Evolutionary conservation across 2,113 vertebrate genomes (phyloP), one percentile per base, ranked within the genome.

Genomic region (Motacilla alba): DNA sequence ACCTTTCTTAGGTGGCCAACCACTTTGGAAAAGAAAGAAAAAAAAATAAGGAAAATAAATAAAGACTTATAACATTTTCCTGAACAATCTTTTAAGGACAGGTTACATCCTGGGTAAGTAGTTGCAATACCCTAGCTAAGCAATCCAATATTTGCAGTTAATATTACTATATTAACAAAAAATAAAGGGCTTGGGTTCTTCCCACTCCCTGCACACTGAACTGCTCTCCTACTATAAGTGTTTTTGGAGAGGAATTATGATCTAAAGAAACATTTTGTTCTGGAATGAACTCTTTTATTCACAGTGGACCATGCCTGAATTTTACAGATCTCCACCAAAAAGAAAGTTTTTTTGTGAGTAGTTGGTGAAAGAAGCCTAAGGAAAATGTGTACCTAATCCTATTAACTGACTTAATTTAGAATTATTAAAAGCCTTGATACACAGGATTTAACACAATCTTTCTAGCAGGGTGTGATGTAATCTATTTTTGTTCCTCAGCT

Each of bases 381-480:
- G 97, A 98, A 98, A 97, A 96, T 96, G 95, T 98, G 97, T 98
- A 94, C 91, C 95, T 98, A 99, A 99, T 99, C 98, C 98, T 98
- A 98, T 98, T 98, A 98, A 97, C 98, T 97, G 98, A 98, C 97
- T 98, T 98, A 98, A 98, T 99, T 98, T 97, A 94, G 96, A 98
- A 98, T 98, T 97, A 97, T 98, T 98, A 98, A 98, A 98, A 97
- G 96, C 96, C 97, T 97, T 97, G 98, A 98, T 98, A 98, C 97
- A 97, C 94, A 93, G 95, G 98, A 98, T 98, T 98, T 97, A 98
- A 97, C 97, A 97, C 96, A 97, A 97, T 98, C 98, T 98, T 98
- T 98, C 98, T 98, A 98, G 98, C 98, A 98, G 98, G 98, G 96
- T 98, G 98, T 99, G 98, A 99, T 98, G 99, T 99, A 98, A 99